phyloP scores from a whole-genome alignment of 2,888 invertebrate genomes.

The Perithous albicinctus region DNA sequence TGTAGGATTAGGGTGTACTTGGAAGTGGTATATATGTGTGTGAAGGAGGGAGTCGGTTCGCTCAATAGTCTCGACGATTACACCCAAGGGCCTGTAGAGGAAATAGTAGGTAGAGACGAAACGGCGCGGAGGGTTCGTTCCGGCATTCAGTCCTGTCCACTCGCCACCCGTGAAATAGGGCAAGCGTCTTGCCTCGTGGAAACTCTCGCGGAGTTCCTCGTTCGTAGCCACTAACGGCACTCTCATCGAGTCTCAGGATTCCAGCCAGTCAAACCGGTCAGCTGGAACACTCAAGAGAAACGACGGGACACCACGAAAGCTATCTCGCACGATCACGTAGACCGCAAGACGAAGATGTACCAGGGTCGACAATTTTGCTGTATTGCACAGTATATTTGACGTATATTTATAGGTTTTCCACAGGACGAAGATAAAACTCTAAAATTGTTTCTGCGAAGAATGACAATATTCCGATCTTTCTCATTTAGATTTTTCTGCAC shows the following conservation, averaged over 20 bases:
- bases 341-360: not conserved
- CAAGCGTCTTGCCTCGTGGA: not conserved
- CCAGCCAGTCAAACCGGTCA: constrained; percentile 6
- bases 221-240: not conserved
- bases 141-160: constrained; percentile 7
- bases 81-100: constrained; percentile 36
- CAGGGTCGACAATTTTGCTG: too few relatives aligned
- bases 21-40: not conserved
- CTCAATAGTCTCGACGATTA: constrained; percentile 47
- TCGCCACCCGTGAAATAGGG: constrained; percentile 17
- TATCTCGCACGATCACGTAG: constrained; percentile 1
- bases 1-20: not conserved
- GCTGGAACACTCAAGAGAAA: constrained; percentile 5
- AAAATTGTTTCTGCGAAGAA: too few relatives aligned
- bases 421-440: too few relatives aligned
- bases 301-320: not conserved
- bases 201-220: not conserved
- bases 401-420: too few relatives aligned
- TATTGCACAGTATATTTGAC: too few relatives aligned
- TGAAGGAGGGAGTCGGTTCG: not conserved
- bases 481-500: too few relatives aligned
- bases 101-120: constrained; percentile 19
- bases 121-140: constrained; percentile 20
- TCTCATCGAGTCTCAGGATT: constrained; percentile 1
- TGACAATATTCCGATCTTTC: too few relatives aligned